Evolutionary conservation across 2,113 vertebrate species (phyloP).

Genomic region (Calcarius ornatus): DNA sequence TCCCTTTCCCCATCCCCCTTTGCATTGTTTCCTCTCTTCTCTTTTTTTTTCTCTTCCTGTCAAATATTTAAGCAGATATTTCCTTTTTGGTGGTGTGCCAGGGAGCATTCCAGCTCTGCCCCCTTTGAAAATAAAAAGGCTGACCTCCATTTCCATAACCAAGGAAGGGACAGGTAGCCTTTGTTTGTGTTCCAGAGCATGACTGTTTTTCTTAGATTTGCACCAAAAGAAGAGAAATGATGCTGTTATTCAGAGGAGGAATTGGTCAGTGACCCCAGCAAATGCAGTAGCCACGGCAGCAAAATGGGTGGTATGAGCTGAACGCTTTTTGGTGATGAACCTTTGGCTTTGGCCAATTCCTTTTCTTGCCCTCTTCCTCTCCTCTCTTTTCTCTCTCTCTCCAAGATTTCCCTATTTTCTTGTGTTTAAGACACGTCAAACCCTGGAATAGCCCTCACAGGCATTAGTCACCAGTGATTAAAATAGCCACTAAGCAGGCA

Average conservation of each 20-base stretch:
- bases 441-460: constrained; percentile 63
- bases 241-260: constrained; percentile 33
- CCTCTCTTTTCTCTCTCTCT: background rate
- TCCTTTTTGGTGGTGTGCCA: constrained; percentile 58
- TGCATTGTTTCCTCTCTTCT: constrained; percentile 9
- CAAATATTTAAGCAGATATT: constrained; percentile 62
- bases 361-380: constrained; percentile 4
- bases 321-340: background rate
- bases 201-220: constrained; percentile 45
- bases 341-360: constrained; percentile 1
- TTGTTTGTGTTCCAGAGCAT: constrained; percentile 52
- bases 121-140: constrained; percentile 32
- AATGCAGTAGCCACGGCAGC: background rate
- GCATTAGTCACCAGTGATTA: constrained; percentile 61
- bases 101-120: constrained; percentile 54
- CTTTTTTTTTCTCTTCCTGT: constrained; percentile 13
- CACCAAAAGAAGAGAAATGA: constrained; percentile 40
- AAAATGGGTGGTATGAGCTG: background rate
- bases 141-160: constrained; percentile 64
- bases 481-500: constrained; percentile 60
- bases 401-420: constrained; percentile 39
- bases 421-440: constrained; percentile 46
- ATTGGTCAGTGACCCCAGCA: constrained; percentile 35
- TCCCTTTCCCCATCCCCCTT: background rate
- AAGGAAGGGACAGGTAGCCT: constrained; percentile 57